Base-by-base conservation (phyloP, 2,797 vertebrate genomes). In the Periparus ater region DNA sequence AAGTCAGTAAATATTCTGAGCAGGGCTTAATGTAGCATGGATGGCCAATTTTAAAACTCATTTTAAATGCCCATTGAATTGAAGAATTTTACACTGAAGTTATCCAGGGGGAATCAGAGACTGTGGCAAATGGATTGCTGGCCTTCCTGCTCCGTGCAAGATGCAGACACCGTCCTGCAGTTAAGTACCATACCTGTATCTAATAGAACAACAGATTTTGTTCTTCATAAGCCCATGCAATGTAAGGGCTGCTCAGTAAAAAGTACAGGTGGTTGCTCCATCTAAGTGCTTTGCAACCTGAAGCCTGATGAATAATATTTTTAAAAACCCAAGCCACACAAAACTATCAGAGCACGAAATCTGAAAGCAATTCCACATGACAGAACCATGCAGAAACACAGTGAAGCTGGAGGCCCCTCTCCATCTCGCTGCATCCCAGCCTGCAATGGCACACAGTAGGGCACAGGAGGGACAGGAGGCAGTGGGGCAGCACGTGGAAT, bases 401-500 rank as follows among this genome's bases (percentile, higher is more conserved):
- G 27, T 3, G 30, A 75, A 72, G 42, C 38, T 72, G 68, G 30
- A 68, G 58, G 50, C 18, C 27, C 25, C 18, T 72, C 58, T 85
- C 63, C 50, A 48, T 29, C n/a, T 75, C 8, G 0, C 48, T 34
- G 40, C 57, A 71, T 32, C 23, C 85, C 67, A 75, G 4, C n/a
- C 7, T 10, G 21, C 2, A 13, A 2, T 13, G 40, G 34, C 38
- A 84, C 2, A 7, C 21, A 11, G 4, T 3, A 13, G 47, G 65
- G 47, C 55, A 61, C 34, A n/a, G 29, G 53, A 29, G 34, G 66
- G 65, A 36, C 44, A 18, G 36, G 29, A 82, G 66, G 71, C 36
- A 83, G 34, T 2, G 1, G 67, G 40, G 30, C 47, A 74, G 78
- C 63, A 57, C 0, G 0, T 21, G 30, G 32, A 30, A 22, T 1